phyloP scores from a whole-genome alignment of 2,888 invertebrate species.

The Polymixis lichenea region DNA sequence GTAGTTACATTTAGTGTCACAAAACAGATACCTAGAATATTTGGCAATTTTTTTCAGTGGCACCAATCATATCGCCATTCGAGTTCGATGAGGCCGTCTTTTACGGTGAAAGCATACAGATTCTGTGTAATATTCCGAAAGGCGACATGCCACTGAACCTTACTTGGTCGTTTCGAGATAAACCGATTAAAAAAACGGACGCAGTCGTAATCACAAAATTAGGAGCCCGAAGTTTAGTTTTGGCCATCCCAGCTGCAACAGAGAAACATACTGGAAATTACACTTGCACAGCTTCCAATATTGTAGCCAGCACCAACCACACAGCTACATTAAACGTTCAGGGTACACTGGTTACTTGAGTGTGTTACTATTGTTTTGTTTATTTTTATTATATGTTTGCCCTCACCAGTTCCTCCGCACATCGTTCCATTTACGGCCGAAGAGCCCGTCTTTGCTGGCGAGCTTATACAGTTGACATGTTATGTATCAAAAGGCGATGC shows the following conservation, averaged over 20 bases:
- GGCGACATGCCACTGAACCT: constrained; percentile 94
- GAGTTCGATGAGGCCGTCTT: constrained; percentile 90
- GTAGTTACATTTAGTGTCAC: constrained; percentile 35
- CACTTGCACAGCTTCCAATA: constrained; percentile 93
- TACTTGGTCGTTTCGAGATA: constrained; percentile 92
- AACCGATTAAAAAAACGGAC: constrained; percentile 82
- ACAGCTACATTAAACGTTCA: constrained; percentile 92
- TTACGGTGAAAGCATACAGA: constrained; percentile 91
- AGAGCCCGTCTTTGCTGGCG: constrained; percentile 92
- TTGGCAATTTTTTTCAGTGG: constrained; percentile 86
- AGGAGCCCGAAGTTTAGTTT: constrained; percentile 91
- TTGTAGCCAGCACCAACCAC: constrained; percentile 92
- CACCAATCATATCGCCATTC: constrained; percentile 91
- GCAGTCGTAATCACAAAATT: constrained; percentile 90
- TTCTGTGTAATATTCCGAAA: constrained; percentile 91
- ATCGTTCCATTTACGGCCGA: constrained; percentile 92
- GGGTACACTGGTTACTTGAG: constrained; percentile 87
- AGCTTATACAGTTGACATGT: constrained; percentile 91
- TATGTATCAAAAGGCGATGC: constrained; percentile 92
- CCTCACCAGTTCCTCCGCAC: constrained; percentile 91
- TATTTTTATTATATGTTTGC: constrained; percentile 72
- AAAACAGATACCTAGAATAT: constrained; percentile 42
- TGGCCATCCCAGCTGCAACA: constrained; percentile 92
- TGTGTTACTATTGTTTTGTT: constrained; percentile 72
- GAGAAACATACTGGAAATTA: constrained; percentile 94